Evolutionary conservation across 2,113 vertebrate genomes (phyloP).

Genomic region (Poeciliopsis turrubarensis): DNA sequence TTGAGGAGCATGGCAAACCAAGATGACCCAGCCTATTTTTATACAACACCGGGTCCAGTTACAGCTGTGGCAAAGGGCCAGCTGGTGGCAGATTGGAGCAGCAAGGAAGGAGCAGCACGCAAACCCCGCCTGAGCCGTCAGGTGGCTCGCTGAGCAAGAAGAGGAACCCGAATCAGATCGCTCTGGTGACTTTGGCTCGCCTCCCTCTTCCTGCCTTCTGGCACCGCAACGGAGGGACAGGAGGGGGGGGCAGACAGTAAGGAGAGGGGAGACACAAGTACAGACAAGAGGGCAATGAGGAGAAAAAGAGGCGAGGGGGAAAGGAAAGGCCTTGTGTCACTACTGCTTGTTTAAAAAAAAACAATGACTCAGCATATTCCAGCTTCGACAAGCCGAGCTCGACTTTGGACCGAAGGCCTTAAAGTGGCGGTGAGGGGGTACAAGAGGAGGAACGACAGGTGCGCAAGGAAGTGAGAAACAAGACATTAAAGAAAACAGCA

Average conservation of each 20-base stretch:
- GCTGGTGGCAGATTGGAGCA: slow-evolving; percentile 62
- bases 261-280: neutral
- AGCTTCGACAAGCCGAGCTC: neutral
- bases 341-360: slow-evolving; percentile 57
- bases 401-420: slow-evolving; percentile 40
- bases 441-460: neutral
- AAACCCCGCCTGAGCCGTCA: slow-evolving; percentile 35
- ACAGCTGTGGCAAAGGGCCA: slow-evolving; percentile 69
- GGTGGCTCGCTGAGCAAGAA: slow-evolving; percentile 55
- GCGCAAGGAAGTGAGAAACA: neutral
- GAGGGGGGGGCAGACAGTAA: slow-evolving; percentile 12
- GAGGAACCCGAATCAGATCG: slow-evolving; percentile 54
- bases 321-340: slow-evolving; percentile 16
- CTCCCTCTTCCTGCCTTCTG: slow-evolving; percentile 25
- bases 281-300: neutral
- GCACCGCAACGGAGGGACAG: neutral
- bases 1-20: slow-evolving; percentile 66
- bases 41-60: slow-evolving; percentile 68
- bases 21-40: slow-evolving; percentile 74
- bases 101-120: slow-evolving; percentile 66
- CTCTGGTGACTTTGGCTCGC: slow-evolving; percentile 53
- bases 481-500: neutral
- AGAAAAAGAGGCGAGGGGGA: neutral
- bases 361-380: slow-evolving; percentile 52
- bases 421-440: neutral